Evolutionary conservation across 2,797 vertebrate species (phyloP).

Genomic region (Malacoraja senta): DNA sequence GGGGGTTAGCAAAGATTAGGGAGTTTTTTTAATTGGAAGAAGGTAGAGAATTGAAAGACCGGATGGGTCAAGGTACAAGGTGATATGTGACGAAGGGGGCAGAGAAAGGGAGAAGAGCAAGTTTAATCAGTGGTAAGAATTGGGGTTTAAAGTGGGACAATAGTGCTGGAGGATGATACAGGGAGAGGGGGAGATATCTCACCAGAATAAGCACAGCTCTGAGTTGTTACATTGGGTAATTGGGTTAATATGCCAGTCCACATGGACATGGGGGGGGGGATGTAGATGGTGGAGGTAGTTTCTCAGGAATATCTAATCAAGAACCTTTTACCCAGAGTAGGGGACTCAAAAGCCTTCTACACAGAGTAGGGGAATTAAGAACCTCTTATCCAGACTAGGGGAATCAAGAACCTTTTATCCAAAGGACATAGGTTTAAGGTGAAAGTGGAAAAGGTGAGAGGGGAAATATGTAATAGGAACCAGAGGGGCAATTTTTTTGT

Average conservation of each 20-base stretch:
- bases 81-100: not conserved
- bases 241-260: not conserved
- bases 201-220: not conserved
- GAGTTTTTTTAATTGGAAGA: not conserved
- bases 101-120: not conserved
- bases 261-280: not conserved
- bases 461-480: too few species aligned
- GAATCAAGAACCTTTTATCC: too few species aligned
- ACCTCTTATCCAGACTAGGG: too few species aligned
- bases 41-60: not conserved
- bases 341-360: too few species aligned
- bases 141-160: not conserved
- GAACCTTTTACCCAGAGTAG: too few species aligned
- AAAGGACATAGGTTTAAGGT: too few species aligned
- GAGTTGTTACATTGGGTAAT: not conserved
- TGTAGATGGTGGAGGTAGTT: not conserved
- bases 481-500: too few species aligned
- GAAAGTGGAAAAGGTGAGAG: too few species aligned
- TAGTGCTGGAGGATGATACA: not conserved
- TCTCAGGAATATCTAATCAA: not conserved
- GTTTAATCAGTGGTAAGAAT: not conserved
- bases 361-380: too few species aligned
- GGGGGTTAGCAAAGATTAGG: not conserved
- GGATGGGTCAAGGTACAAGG: too few species aligned
- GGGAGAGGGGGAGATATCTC: not conserved